These are phyloP conservation scores for Myioborus melanocephalus DNA, from an alignment of 2,797 vertebrate species.

Conservation along the genomic window DNA sequence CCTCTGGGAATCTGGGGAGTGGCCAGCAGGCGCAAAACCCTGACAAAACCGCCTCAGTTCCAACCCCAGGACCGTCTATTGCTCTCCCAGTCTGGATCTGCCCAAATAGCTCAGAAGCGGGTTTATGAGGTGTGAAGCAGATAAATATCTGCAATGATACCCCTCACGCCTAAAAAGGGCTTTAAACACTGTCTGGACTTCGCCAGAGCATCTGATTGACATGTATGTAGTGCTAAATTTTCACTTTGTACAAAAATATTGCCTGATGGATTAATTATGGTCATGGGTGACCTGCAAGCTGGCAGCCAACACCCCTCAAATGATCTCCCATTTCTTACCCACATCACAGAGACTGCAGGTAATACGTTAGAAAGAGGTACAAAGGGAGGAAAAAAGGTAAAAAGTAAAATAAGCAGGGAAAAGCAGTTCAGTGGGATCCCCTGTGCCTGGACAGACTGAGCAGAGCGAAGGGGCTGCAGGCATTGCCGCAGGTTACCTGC, in stretches of 20 bases:
- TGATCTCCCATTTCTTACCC: background rate
- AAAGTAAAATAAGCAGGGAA: background rate
- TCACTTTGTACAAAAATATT: background rate
- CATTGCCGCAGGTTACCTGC: background rate
- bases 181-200: background rate
- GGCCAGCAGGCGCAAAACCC: background rate
- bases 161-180: background rate
- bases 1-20: background rate
- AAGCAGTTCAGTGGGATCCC: background rate
- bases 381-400: background rate
- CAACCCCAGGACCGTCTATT: background rate
- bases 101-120: background rate
- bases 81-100: background rate
- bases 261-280: background rate
- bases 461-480: background rate
- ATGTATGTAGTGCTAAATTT: background rate
- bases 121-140: background rate
- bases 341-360: background rate
- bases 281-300: background rate
- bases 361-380: background rate
- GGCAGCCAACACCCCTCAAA: background rate
- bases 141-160: background rate
- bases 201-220: background rate
- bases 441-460: background rate
- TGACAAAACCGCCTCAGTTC: background rate